Percentiles rank a stretch among this genome's conserved stretches.
phyloP scores from a whole-genome alignment of 2,797 vertebrate genomes.

The Tinamus major region DNA sequence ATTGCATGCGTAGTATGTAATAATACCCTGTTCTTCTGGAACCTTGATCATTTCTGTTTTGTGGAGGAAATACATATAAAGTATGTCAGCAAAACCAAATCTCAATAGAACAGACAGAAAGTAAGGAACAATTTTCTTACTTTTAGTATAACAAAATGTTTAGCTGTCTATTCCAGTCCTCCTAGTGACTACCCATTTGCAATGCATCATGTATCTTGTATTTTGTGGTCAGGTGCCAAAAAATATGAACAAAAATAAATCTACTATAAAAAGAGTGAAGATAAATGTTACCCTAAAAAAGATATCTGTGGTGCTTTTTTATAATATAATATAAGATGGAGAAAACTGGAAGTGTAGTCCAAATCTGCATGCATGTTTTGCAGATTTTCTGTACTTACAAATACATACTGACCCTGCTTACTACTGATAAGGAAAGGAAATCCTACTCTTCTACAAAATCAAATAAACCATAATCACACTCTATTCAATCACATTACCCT shows the following conservation, averaged over 20 bases:
- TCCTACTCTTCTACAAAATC: neutral
- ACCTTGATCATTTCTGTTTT: neutral
- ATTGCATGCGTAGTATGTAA: neutral
- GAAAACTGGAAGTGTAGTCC: neutral
- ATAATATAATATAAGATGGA: conserved; percentile 27
- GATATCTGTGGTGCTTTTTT: conserved; percentile 22
- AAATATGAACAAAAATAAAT: conserved; percentile 7
- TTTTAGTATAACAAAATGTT: neutral
- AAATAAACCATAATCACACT: neutral
- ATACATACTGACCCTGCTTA: conserved; percentile 22
- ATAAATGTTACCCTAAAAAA: conserved; percentile 42
- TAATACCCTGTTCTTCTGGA: neutral
- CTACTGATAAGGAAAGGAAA: conserved; percentile 54
- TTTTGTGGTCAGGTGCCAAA: conserved; percentile 13
- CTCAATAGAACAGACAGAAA: neutral
- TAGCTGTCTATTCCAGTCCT: neutral
- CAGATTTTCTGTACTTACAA: conserved; percentile 38
- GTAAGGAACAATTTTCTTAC: neutral
- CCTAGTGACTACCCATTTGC: neutral
- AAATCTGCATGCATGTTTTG: conserved; percentile 28
- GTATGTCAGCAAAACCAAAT: conserved; percentile 4
- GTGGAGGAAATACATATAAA: neutral
- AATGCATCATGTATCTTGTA: neutral
- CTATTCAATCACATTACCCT: neutral
- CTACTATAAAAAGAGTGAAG: conserved; percentile 2